Evolutionary conservation across 2,113 vertebrate genomes (phyloP), one percentile per base, ranked within the genome.

Genomic region (Erinaceus europaeus): DNA sequence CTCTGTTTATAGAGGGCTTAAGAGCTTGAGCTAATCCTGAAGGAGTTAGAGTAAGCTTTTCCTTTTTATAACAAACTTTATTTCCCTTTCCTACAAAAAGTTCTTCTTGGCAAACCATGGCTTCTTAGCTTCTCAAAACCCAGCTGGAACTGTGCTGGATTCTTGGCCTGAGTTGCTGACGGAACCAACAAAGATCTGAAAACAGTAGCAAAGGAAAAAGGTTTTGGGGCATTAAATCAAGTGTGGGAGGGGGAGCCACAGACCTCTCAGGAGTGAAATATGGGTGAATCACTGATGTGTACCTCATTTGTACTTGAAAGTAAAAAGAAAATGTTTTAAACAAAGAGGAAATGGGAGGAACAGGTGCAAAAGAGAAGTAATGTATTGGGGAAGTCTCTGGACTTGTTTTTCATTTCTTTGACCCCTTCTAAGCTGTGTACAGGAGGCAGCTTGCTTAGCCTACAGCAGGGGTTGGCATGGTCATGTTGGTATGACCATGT

Each of bases 381-480:
- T 0, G 0, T 55, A 52, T 18, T 0, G 5, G 61, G 46, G 75
- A 42, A 32, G 71, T 36, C 4, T 1, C 3, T 6, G 7, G 57
- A 3, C 29, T 32, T 0, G 9, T 32, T 18, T n/a, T 15, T 2
- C 15, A 6, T 38, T 14, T 44, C 27, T 0, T 1, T 2, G 23
- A 6, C 11, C 0, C 25, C 9, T 9, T 36, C 21, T 0, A 36
- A 7, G 18, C 67, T 8, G 67, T 50, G 20, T 0, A 0, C 42
- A 13, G 5, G 0, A 4, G 82, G 79, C 64, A 15, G 72, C 83
- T 44, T 1, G 0, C 71, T 50, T 11, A 3, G 23, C 64, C 89
- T 50, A n/a, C n/a, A n/a, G n/a, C 75, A 74, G 53, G 50, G 76
- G 29, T 6, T 50, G 48, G 4, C 12, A 18, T 50, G 48, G 48